phyloP scores from a whole-genome alignment of 2,888 invertebrate species.

The Ypsolopha scabrella region DNA sequence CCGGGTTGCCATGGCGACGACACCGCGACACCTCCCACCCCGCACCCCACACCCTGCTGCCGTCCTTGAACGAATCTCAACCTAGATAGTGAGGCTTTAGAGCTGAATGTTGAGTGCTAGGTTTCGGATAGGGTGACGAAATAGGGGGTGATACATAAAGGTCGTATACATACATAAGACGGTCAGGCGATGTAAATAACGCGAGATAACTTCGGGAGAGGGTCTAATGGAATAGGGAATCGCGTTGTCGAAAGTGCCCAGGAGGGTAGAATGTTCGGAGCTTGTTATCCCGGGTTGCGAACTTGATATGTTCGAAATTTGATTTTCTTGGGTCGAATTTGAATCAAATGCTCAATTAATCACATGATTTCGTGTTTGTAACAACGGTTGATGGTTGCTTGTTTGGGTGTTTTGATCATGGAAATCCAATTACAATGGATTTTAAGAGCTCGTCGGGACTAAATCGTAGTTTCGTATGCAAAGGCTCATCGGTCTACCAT shows the following conservation, averaged over 20 bases:
- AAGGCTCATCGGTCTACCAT: conserved; percentile 35
- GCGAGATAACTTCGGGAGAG: conserved; percentile 66
- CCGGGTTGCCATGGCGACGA: conserved; percentile 72
- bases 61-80: conserved; percentile 26
- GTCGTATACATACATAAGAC: conserved; percentile 58
- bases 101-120: neutral
- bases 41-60: conserved; percentile 17
- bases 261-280: conserved; percentile 45
- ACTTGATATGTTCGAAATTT: neutral
- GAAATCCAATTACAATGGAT: neutral
- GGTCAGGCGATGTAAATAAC: conserved; percentile 69
- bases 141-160: conserved; percentile 39
- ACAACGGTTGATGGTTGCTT: neutral
- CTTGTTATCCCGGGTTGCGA: conserved; percentile 29
- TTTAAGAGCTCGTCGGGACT: neutral
- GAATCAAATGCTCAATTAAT: too few relatives aligned
- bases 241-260: conserved; percentile 62
- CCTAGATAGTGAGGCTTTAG: conserved; percentile 17
- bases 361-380: neutral
- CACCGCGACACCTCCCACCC: conserved; percentile 56
- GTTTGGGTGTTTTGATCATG: too few relatives aligned
- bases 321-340: too few relatives aligned
- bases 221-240: conserved; percentile 68
- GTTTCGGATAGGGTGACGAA: neutral
- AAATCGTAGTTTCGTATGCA: conserved; percentile 22